Percentiles rank a stretch among this genome's conserved stretches.
Conservation (phyloP, 2,797 vertebrate species). For the Hipposideros larvatus region DNA sequence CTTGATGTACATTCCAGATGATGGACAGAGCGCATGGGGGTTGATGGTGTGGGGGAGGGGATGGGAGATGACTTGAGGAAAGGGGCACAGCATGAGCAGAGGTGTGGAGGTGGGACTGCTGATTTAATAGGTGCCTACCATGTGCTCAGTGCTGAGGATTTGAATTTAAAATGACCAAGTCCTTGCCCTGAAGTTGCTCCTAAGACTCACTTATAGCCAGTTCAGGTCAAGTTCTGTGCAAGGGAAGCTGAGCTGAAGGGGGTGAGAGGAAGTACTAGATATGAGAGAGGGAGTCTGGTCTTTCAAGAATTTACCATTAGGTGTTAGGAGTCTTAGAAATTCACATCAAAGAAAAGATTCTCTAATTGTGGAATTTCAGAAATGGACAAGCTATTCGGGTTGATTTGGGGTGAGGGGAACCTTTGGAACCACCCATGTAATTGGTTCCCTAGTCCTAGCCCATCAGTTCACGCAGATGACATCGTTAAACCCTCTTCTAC, state of each 20-base stretch:
- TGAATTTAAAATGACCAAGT: neutral
- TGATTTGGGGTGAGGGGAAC: neutral
- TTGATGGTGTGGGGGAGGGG: no score
- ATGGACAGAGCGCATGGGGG: neutral
- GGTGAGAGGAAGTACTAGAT: neutral
- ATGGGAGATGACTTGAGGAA: neutral
- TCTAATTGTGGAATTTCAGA: neutral
- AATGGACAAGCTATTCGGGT: neutral
- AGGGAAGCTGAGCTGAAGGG: neutral
- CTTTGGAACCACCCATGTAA: neutral
- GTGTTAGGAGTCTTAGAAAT: neutral
- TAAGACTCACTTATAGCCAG: neutral
- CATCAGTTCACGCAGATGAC: neutral
- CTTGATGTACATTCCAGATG: neutral
- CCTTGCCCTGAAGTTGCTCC: neutral
- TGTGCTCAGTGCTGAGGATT: neutral
- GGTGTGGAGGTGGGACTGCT: no score
- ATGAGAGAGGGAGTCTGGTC: neutral
- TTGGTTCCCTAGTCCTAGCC: neutral
- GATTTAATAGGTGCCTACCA: neutral
- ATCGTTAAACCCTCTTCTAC: neutral
- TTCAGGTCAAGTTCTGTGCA: neutral
- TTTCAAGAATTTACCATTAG: neutral
- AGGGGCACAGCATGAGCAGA: neutral
- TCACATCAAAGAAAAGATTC: neutral